Base-by-base conservation (phyloP, 2,797 vertebrate genomes). In the Melanotaenia maccullochi region DNA sequence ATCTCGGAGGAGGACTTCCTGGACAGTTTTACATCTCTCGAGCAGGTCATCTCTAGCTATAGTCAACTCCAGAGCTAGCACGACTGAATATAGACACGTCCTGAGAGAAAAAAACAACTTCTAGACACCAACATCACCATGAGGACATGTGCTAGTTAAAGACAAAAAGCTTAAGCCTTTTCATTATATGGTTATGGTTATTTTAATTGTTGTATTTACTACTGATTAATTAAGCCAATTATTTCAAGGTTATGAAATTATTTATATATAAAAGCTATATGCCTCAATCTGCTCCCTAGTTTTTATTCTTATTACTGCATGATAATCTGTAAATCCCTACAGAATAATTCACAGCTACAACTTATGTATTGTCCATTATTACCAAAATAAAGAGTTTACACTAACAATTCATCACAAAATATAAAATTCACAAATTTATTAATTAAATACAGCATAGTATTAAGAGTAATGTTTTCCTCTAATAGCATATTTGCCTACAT, bases 1-100 rank as follows among this genome's bases (percentile, higher is more conserved):
- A 95, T 99, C 32, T 94, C 96, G 35, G 97, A 99, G 82, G 98
- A 99, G 25, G 95, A 98, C 63, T 99, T 99, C 83, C 90, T 99
- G 32, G 96, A 98, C 86, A 95, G 96, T 85, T 98, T 99, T 73
- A 95, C 96, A 3, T 90, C 94, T 60, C 88, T 98, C 67, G 98
- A 99, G 90, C 98, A 99, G 85, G 92, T 99, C 14, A 89, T 99
- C 82, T 95, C 96, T 83, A 98, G 96, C 92, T 99, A 99, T 81
- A 80, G 79, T 38, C 94, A 87, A 2, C 93, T 99, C 9, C 25
- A 42, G 16, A 76, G 71, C 61, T 85, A 83, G 54, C 73, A 55
- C 35, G 24, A n/a, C 42, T 66, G 18, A 14, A 22, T 56, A 20
- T 22, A 9, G 13, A 67, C 3, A 2, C 1, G 36, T 11, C 12